Evolutionary conservation across 1,140 invertebrate genomes (phyloP), one percentile per base, ranked within the genome.

Genomic region (Megathymus violae): DNA sequence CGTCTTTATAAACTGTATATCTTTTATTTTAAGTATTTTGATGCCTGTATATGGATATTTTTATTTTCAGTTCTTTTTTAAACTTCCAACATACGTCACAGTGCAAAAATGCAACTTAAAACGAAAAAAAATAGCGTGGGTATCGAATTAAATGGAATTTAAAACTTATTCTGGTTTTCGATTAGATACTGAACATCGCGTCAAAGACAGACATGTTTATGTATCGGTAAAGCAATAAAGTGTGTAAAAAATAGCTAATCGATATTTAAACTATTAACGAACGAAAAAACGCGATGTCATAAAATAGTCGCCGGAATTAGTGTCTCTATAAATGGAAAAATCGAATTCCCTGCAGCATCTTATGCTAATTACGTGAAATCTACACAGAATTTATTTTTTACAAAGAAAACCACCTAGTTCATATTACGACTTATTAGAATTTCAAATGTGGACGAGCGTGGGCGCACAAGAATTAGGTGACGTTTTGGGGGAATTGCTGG

Each of bases 371-470:
- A 74, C 62, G 58, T 62, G 63, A 72, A 50, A 68, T 68, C 63
- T 69, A 73, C 71, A 71, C 54, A 65, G n/a, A n/a, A n/a, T n/a
- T n/a, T 43, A 62, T 63, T 47, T 62, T 67, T 73, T 64, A 75
- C 62, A 69, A 62, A 71, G 47, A 73, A 72, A 71, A 77, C 52
- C 71, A 56, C 69, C 65, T 66, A 73, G 73, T 80, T 86, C 71
- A 78, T 77, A 75, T 79, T 83, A 79, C 69, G 67, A 46, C 64
- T 64, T 68, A 73, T 85, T 80, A 77, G 78, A 84, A 82, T 80
- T 87, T 86, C 72, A 78, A 86, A 85, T 88, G 77, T 88, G 79
- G 72, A 82, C 64, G 67, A 73, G 81, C 85, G 87, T 89, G 77
- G 87, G 87, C 81, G 84, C 75, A 73, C 56, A 76, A 73, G 79